Base-by-base conservation (phyloP, 2,797 vertebrate genomes). In the Meda fulgida region DNA sequence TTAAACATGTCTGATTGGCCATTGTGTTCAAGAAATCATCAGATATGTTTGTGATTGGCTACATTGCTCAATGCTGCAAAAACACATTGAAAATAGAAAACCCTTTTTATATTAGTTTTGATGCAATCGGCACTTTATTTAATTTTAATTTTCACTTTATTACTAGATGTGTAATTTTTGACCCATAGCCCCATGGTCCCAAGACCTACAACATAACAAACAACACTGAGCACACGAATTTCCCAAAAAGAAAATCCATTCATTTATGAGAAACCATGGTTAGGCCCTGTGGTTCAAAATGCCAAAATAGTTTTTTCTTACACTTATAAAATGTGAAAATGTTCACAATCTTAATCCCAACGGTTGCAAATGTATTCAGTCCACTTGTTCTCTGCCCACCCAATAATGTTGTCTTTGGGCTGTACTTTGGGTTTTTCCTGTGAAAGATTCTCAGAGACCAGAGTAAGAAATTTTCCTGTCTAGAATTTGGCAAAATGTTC, bases 361-460 rank as follows among this genome's bases (percentile, higher is more conserved):
- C 48, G 46, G 43, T 38, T 38, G 31, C 38, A 38, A 5, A 7
- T 23, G 34, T 11, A 55, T 55, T 13, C 58, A 75, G 36, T 16
- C 48, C 16, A 36, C 31, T 73, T 46, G 69, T 60, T 70, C 43
- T 51, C 23, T 71, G 13, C n/a, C 48, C 23, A 10, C 51, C 38
- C 34, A 65, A 73, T 79, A 14, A 66, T 76, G 31, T 78, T 29
- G 53, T 53, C 81, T 31, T 46, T 18, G 46, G 38, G 84, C 67
- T 18, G 14, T 65, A 23, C 40, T 60, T 58, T 23, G 38, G n/a
- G 2, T 38, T 31, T 78, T 78, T 19, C 26, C 72, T 78, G n/a
- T 34, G 23, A 34, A 66, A 63, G 31, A 53, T 43, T 86, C 31
- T 77, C 58, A 18, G 65, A 78, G 75, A 51, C 69, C n/a, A 63